These are phyloP conservation scores for Lycaon pictus DNA, from an alignment of 2,113 vertebrate genomes.

Conservation along the genomic window DNA sequence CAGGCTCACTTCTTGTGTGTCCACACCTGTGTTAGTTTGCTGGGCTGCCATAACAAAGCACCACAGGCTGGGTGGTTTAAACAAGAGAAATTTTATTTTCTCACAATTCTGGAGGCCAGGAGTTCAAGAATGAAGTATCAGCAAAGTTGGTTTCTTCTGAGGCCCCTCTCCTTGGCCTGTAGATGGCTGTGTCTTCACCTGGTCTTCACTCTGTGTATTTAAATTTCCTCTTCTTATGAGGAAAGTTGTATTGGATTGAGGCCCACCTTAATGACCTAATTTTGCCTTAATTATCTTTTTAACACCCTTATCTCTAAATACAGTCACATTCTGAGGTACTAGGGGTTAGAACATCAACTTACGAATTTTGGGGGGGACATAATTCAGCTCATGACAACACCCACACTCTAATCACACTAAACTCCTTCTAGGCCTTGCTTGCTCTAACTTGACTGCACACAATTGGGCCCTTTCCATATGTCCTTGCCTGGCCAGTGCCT, in stretches of 20 bases:
- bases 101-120: background rate
- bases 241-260: background rate
- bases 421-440: background rate
- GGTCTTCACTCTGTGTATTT: background rate
- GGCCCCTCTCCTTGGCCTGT: background rate
- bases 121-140: background rate
- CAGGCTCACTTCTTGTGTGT: background rate
- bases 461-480: background rate
- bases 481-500: background rate
- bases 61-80: background rate
- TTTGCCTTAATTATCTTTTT: background rate
- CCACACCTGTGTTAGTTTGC: background rate
- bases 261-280: background rate
- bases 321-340: background rate
- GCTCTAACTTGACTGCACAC: background rate
- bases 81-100: background rate
- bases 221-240: constrained; percentile 4
- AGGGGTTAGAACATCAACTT: background rate
- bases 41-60: background rate
- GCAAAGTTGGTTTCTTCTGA: background rate
- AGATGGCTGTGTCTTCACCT: background rate
- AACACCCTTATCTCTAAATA: background rate
- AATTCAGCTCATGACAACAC: background rate
- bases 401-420: background rate
- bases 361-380: rapidly evolving